phyloP scores from a whole-genome alignment of 2,113 vertebrate species.

The Epinephelus fuscoguttatus region DNA sequence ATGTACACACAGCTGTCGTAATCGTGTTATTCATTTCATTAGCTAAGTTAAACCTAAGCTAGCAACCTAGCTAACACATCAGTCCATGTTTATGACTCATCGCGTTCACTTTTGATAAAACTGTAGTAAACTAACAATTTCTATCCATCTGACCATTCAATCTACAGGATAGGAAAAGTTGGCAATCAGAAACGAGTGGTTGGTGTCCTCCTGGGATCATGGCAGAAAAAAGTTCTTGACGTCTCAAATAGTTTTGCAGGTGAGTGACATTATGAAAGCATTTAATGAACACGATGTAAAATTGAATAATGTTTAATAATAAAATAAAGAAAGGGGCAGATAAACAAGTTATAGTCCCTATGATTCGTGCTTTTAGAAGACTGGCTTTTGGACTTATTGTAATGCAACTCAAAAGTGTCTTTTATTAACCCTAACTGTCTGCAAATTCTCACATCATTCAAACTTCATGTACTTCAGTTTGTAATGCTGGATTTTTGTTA shows the following conservation, averaged over 20 bases:
- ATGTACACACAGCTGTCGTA: too few species aligned
- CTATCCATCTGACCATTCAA: neutral
- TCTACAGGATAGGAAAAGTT: slow-evolving; percentile 94
- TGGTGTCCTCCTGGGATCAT: slow-evolving; percentile 95
- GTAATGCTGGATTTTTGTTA: neutral
- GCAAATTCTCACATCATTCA: neutral
- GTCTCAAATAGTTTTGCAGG: slow-evolving; percentile 99
- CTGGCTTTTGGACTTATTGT: neutral
- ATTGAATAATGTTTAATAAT: neutral
- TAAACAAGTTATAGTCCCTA: neutral
- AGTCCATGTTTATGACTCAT: neutral
- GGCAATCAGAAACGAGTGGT: slow-evolving; percentile 98
- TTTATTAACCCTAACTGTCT: neutral
- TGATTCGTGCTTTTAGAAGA: neutral
- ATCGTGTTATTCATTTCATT: neutral
- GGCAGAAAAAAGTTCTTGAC: slow-evolving; percentile 97
- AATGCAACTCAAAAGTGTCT: neutral
- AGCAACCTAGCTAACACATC: slow-evolving; percentile 17
- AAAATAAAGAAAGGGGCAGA: neutral
- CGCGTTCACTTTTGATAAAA: neutral
- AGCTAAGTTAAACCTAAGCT: slow-evolving; percentile 7
- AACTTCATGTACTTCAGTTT: neutral
- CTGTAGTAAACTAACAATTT: neutral
- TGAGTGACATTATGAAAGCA: slow-evolving; percentile 69
- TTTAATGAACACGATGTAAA: neutral